Base-by-base conservation (phyloP, 1,140 invertebrate species). In the Anastatus disparis region DNA sequence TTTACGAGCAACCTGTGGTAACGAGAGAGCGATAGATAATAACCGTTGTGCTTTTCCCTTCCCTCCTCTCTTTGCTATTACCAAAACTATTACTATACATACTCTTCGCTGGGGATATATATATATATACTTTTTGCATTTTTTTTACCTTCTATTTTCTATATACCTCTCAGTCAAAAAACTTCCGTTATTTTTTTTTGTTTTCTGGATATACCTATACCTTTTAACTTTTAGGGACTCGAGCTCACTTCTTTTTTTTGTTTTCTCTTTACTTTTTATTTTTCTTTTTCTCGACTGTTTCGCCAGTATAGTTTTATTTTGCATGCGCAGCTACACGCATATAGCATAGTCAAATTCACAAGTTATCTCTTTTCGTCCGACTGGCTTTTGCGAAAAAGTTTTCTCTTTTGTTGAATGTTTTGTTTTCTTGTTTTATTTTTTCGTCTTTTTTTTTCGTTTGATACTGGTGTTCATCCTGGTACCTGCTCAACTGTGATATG, bases 1-100 rank as follows among this genome's bases (percentile, higher is more conserved):
- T 86, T 86, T 86, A 86, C 84, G 84, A 86, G 84, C 84, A 85
- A 85, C 85, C 85, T 86, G 85, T 86, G 85, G 85, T 86, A 85
- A 86, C 85, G 83, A 86, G 83, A n/a, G n/a, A 85, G 82, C 83
- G 84, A 86, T 86, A 85, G 85, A 86, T 86, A 86, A 86, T 85
- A 86, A 86, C 83, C 81, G 83, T 66, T 59, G 29, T 56, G 63
- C 70, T 74, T 70, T 55, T 63, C 66, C 67, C 79, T 79, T 77
- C 58, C 74, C 74, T 56, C 62, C 63, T 75, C 71, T 71, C 71
- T 56, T 71, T 74, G 64, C 72, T 71, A 55, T 59, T 64, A n/a
- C n/a, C n/a, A n/a, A n/a, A n/a, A n/a, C n/a, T n/a, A n/a, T n/a
- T n/a, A n/a, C n/a, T n/a, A n/a, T n/a, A n/a, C n/a, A n/a, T n/a